Evolutionary conservation across 2,888 invertebrate species (phyloP).

Genomic region (Eugnorisma glareosa): DNA sequence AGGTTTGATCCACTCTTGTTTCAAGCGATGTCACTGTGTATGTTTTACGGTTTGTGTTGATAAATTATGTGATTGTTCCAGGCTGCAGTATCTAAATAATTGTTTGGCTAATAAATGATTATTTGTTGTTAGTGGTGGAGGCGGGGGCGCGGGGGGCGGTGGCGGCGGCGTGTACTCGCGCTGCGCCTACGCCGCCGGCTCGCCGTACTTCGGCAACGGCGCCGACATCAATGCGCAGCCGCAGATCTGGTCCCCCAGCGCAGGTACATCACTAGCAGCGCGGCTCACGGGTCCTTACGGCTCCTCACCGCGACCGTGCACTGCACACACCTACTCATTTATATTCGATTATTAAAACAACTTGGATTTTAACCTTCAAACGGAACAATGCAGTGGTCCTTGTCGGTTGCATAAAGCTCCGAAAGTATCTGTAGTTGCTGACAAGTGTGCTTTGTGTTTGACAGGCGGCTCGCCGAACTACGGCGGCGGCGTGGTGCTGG

Average conservation of each 20-base stretch:
- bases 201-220: slow-evolving; percentile 82
- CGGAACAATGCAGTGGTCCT: background rate
- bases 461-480: slow-evolving; percentile 83
- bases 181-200: slow-evolving; percentile 78
- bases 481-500: slow-evolving; percentile 72
- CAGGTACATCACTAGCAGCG: slow-evolving; percentile 70
- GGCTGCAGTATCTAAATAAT: background rate
- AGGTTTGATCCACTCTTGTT: background rate
- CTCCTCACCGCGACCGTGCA: background rate
- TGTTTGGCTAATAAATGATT: background rate
- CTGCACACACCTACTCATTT: background rate
- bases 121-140: slow-evolving; percentile 55
- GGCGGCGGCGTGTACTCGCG: slow-evolving; percentile 78
- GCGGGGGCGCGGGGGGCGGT: slow-evolving; percentile 64
- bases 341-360: background rate
- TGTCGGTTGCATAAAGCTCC: background rate
- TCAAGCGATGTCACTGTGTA: background rate
- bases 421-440: background rate
- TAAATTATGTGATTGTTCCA: background rate
- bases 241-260: slow-evolving; percentile 81
- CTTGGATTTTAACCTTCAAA: background rate
- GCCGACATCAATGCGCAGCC: slow-evolving; percentile 75
- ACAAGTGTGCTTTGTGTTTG: slow-evolving; percentile 11
- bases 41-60: background rate
- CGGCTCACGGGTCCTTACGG: background rate